phyloP scores from a whole-genome alignment of 2,888 invertebrate genomes.

The Leptodirus hochenwartii region DNA sequence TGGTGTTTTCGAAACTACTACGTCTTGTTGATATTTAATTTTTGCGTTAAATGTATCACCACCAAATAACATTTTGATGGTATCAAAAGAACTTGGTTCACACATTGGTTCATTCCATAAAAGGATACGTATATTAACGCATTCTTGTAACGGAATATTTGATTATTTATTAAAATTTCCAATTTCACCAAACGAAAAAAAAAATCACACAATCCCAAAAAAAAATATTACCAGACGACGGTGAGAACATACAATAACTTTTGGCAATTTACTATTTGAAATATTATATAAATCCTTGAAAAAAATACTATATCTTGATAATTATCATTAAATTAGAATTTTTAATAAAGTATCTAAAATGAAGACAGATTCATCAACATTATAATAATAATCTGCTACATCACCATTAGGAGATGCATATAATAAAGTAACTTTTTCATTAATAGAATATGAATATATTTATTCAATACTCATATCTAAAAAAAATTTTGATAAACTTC shows the following conservation, averaged over 20 bases:
- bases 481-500: no score
- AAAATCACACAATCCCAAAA: constrained; percentile 5
- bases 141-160: constrained; percentile 6
- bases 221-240: constrained; percentile 3
- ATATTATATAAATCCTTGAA: not conserved
- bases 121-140: constrained; percentile 7
- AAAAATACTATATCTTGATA: not conserved
- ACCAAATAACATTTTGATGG: constrained; percentile 7
- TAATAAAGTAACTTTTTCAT: no score
- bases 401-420: constrained; percentile 2
- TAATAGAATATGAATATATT: not conserved
- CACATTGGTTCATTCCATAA: constrained; percentile 7
- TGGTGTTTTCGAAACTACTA: not conserved
- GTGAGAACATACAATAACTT: constrained; percentile 2
- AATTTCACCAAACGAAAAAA: constrained; percentile 6
- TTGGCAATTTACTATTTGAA: no score
- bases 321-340: constrained; percentile 7
- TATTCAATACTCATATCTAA: not conserved
- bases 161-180: constrained; percentile 7
- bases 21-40: not conserved
- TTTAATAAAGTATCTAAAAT: constrained; percentile 1
- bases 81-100: constrained; percentile 2
- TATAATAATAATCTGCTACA: not conserved
- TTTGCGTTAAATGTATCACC: constrained; percentile 7
- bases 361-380: not conserved